A percentile compares a stretch with the other conserved stretches of the same genome.
Evolutionary conservation across 30 jellyfish, hydroid and myxozoan genomes (phyloP).

Genomic region (Turritopsis dohrnii): DNA sequence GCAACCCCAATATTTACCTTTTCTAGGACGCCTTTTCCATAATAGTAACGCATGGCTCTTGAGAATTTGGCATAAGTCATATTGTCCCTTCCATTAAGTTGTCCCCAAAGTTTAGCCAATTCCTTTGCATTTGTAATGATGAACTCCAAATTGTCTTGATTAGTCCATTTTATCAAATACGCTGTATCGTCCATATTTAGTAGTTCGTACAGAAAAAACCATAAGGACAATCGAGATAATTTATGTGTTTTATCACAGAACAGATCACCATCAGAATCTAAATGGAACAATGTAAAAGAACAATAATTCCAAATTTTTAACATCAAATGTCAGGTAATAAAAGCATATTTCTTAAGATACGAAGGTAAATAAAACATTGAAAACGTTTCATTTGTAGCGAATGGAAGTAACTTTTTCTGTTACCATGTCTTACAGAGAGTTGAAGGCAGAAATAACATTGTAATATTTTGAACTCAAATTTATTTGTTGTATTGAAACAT

Average conservation of each 20-base stretch:
- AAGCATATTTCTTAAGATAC: background rate
- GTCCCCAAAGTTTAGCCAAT: slow-evolving; percentile 9
- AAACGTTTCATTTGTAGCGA: too few species aligned
- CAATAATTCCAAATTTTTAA: too few species aligned
- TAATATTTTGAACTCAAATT: too few species aligned
- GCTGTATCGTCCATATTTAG: background rate
- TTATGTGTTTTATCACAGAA: background rate
- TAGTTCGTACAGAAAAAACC: slow-evolving; percentile 4
- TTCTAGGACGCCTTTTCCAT: slow-evolving; percentile 6
- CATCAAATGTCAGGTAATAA: too few species aligned
- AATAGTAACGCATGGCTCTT: slow-evolving; percentile 4
- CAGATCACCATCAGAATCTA: background rate
- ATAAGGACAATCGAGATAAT: background rate
- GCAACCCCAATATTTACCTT: background rate
- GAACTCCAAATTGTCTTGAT: background rate
- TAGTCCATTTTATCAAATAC: background rate
- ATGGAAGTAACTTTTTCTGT: too few species aligned
- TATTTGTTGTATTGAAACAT: too few species aligned
- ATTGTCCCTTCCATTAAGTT: background rate
- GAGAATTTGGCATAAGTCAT: slow-evolving; percentile 15
- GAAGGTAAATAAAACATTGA: background rate
- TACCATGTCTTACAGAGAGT: too few species aligned
- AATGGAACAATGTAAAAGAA: too few species aligned
- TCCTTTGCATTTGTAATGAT: background rate
- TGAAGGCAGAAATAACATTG: too few species aligned